Base-by-base conservation (phyloP, 92 coral and sea anemone species). In the Hydrozoanthus gracilis region DNA sequence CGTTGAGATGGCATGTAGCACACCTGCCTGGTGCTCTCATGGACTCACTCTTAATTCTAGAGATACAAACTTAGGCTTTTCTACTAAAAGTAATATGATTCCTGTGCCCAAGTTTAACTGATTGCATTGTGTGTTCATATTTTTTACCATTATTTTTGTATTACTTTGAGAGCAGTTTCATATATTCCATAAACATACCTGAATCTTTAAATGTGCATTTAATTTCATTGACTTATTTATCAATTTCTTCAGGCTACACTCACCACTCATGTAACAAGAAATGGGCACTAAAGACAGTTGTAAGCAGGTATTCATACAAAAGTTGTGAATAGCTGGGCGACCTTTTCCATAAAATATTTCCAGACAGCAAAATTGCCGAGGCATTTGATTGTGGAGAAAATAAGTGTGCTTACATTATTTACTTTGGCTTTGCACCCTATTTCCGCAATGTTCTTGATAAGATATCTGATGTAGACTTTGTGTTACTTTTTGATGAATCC, bases 311-410 rank as follows among this genome's bases (percentile, higher is more conserved):
- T 72, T 80, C 52, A 80, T 80, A 62, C 74, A 80, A 39, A 51
- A 62, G 56, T 46, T 80, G 86, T 80, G 86, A 80, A 72, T 55
- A 72, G 71, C 18, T 80, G 39, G 71, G 52, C 51, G n/a, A 60
- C 51, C 45, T 62, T 69, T 80, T 80, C 27, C 52, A 62, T 9
- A 80, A 80, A 80, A 80, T 61, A 74, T 80, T 80, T 56, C 75
- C 86, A 80, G 86, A 80, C 64, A 80, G 75, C 71, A 61, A 80
- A 54, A 58, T 80, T 61, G 70, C 46, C 56, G 73, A 80, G 52
- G 54, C 14, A 3, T 6, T 80, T 17, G 14, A 74, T 15, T 62
- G 86, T 62, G 75, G 86, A 20, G 75, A 80, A 56, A 62, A 51
- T 50, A 62, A 80, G 73, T 62, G 86, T 20, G 74, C 86, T 15